Percentiles rank a stretch among this genome's conserved stretches.
Evolutionary conservation across 2,797 vertebrate species (phyloP).

Genomic region (Antrozous pallidus): DNA sequence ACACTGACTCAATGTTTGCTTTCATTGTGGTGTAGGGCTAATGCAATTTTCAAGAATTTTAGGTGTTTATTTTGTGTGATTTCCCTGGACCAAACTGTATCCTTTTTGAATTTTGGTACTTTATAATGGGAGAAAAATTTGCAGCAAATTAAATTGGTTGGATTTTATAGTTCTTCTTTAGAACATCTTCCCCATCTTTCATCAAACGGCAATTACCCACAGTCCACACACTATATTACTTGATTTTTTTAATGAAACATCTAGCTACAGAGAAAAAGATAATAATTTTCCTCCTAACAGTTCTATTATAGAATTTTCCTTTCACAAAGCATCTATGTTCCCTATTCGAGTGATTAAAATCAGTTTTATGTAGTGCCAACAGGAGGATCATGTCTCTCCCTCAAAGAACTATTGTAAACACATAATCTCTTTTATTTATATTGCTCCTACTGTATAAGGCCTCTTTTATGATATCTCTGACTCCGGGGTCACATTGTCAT

Average conservation of each 20-base stretch:
- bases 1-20: conserved; percentile 15
- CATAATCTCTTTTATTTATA: conserved; percentile 77
- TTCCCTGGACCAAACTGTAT: conserved; percentile 33
- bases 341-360: conserved; percentile 79
- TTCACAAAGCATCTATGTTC: conserved; percentile 65
- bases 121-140: not conserved
- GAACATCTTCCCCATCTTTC: conserved; percentile 21
- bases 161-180: not conserved
- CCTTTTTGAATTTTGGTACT: conserved; percentile 40
- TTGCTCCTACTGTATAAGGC: conserved; percentile 64
- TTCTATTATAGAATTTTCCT: conserved; percentile 70
- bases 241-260: conserved; percentile 17
- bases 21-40: conserved; percentile 22
- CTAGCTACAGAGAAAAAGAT: conserved; percentile 30
- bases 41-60: conserved; percentile 26
- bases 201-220: conserved; percentile 51
- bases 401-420: conserved; percentile 78
- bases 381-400: conserved; percentile 60
- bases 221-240: not conserved
- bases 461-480: conserved; percentile 74
- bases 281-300: conserved; percentile 50
- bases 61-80: conserved; percentile 50
- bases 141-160: not conserved
- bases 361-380: conserved; percentile 81
- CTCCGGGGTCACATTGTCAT: conserved; percentile 70